Evolutionary conservation across 1,140 invertebrate genomes (phyloP).

Genomic region (Elysia chlorotica): DNA sequence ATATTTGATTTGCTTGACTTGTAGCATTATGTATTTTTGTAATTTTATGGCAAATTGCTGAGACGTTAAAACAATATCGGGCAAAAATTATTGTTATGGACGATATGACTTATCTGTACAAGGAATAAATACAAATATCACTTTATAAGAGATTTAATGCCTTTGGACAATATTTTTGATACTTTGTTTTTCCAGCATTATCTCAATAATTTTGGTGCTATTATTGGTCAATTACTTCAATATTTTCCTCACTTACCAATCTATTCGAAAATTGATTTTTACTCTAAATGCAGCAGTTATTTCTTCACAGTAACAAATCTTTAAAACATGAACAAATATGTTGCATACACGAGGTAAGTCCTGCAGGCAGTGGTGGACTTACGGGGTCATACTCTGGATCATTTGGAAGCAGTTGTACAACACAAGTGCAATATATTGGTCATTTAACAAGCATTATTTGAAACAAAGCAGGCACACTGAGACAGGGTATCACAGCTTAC

Average conservation of each 20-base stretch:
- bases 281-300: not conserved
- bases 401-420: constrained; percentile 19
- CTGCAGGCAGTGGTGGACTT: too few relatives aligned
- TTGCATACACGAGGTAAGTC: not conserved
- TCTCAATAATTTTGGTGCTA: too few relatives aligned
- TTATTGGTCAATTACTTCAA: too few relatives aligned
- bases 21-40: not conserved
- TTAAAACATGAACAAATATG: not conserved
- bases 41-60: not conserved
- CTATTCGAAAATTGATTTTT: too few relatives aligned
- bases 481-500: constrained; percentile 19
- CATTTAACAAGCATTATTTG: not conserved
- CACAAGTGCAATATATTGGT: constrained; percentile 8
- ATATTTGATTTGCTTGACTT: constrained; percentile 1
- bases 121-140: not conserved
- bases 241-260: too few relatives aligned
- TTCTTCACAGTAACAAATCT: not conserved
- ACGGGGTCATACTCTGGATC: too few relatives aligned
- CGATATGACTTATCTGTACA: not conserved
- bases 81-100: not conserved
- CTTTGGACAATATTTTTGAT: too few relatives aligned
- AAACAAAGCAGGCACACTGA: constrained; percentile 11
- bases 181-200: too few relatives aligned
- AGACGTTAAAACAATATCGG: not conserved
- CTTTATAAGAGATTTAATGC: not conserved